A percentile compares a stretch with the other conserved stretches of the same genome.
These are phyloP conservation scores for Holothuria leucospilota DNA, from an alignment of 53 echinoderm and acorn worm genomes.

Conservation along the genomic window DNA sequence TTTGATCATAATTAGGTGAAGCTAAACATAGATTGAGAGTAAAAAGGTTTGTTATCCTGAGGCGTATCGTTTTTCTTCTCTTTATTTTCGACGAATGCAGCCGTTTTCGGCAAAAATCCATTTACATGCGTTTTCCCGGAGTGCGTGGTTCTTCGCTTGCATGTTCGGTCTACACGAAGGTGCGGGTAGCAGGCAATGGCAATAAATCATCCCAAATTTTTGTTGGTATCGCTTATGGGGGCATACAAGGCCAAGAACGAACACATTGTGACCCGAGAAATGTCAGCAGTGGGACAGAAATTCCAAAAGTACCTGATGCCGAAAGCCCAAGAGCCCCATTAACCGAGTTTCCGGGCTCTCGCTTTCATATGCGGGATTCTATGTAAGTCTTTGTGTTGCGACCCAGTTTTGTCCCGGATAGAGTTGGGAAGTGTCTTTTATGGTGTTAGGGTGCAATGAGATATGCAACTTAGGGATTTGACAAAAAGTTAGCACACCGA, in stretches of 20 bases:
- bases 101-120: too few species aligned
- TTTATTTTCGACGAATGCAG: too few species aligned
- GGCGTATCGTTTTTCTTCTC: too few species aligned
- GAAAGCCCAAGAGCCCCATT: constrained; percentile 40
- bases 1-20: too few species aligned
- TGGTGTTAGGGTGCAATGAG: constrained; percentile 20
- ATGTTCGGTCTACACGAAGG: too few species aligned
- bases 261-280: constrained; percentile 31
- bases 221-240: constrained; percentile 13
- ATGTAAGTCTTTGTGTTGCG: background rate
- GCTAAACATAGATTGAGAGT: too few species aligned
- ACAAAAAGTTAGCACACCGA: constrained; percentile 1
- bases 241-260: constrained; percentile 26
- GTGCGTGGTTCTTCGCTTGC: too few species aligned
- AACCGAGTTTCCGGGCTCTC: constrained; percentile 30
- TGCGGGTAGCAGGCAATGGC: constrained; percentile 1
- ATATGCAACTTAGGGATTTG: constrained; percentile 17
- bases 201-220: constrained; percentile 13
- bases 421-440: constrained; percentile 17
- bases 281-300: constrained; percentile 2
- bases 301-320: constrained; percentile 1
- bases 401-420: constrained; percentile 11
- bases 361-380: constrained; percentile 12
- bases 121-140: too few species aligned
- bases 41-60: too few species aligned